Conservation (phyloP, 2,888 invertebrate species). For the Xylota sylvarum region DNA sequence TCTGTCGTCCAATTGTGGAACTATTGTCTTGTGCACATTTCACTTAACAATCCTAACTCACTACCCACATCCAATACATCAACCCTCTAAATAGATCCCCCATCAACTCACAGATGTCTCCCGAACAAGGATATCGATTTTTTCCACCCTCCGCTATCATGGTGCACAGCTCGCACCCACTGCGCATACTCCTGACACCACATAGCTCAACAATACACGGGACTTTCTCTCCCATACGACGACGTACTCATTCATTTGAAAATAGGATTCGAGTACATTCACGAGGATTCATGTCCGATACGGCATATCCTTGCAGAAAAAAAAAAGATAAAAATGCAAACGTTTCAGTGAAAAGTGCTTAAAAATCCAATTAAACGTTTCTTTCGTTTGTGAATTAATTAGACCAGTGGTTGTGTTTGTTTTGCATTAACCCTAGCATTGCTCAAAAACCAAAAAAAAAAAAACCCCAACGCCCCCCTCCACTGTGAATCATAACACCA, state of each 20-base stretch:
- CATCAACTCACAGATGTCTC: conserved; percentile 34
- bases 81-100: not conserved
- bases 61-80: not conserved
- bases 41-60: not conserved
- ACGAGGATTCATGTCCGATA: conserved; percentile 66
- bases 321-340: conserved; percentile 38
- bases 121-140: conserved; percentile 57
- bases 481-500: conserved; percentile 51
- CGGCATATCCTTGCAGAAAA: conserved; percentile 60
- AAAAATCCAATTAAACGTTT: conserved; percentile 28
- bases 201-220: conserved; percentile 52
- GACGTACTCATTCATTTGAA: conserved; percentile 70
- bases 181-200: conserved; percentile 53
- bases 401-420: conserved; percentile 24
- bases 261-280: conserved; percentile 71
- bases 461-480: not conserved
- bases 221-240: conserved; percentile 63
- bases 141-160: conserved; percentile 61
- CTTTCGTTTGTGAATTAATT: conserved; percentile 1
- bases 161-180: conserved; percentile 15
- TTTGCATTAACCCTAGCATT: not conserved
- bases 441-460: conserved; percentile 44
- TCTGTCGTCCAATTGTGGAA: not conserved
- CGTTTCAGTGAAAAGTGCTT: conserved; percentile 50
- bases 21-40: not conserved